Conservation (phyloP, 2,888 invertebrate genomes). For the Phytoseiulus persimilis region DNA sequence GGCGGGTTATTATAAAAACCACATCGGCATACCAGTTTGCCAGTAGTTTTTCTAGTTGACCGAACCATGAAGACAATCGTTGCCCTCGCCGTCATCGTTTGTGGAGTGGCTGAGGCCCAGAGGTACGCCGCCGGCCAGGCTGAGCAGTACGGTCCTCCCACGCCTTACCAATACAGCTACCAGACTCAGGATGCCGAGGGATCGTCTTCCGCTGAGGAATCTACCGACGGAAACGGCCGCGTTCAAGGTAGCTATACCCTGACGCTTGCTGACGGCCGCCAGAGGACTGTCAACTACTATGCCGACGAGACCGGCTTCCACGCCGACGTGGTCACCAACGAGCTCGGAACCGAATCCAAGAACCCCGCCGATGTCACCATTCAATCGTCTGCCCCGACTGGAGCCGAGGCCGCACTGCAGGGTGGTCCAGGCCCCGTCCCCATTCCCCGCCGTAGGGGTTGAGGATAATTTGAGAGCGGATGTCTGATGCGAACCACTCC, state of each 20-base stretch:
- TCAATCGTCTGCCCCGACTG: conserved; percentile 39
- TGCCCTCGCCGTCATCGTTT: background rate
- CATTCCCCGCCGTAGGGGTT: background rate
- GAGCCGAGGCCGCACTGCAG: background rate
- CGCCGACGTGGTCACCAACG: conserved; percentile 41
- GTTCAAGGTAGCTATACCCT: conserved; percentile 7
- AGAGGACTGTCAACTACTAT: conserved; percentile 9
- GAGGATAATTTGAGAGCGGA: background rate
- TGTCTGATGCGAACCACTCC: background rate
- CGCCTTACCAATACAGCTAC: conserved; percentile 17
- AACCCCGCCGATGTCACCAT: conserved; percentile 39
- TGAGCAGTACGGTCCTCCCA: conserved; percentile 7
- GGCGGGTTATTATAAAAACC: background rate
- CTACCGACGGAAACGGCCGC: conserved; percentile 7
- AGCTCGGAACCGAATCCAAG: conserved; percentile 42
- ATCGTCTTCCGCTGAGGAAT: conserved; percentile 9
- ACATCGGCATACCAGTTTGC: background rate
- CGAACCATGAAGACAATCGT: background rate
- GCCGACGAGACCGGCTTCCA: conserved; percentile 12
- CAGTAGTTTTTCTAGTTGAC: background rate
- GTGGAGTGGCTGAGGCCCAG: background rate
- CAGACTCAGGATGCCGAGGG: conserved; percentile 18
- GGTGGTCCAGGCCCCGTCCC: background rate
- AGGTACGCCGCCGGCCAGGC: background rate
- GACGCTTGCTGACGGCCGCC: background rate